phyloP scores from a whole-genome alignment of 2,113 vertebrate genomes.

The Cryptomyrus ogoouensis region DNA sequence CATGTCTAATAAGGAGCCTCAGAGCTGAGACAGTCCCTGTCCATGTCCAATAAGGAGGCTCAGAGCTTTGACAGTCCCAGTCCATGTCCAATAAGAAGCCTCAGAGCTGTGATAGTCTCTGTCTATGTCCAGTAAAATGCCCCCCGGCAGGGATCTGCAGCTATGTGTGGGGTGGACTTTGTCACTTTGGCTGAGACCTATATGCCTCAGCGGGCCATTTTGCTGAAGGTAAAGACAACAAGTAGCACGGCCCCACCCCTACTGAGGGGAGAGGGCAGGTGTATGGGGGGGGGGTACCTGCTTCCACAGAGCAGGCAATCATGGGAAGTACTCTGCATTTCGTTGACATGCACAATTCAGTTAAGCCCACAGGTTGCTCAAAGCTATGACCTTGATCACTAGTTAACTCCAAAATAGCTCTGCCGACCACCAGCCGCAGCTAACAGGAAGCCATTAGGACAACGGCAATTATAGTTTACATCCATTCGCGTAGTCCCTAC shows the following conservation, averaged over 20 bases:
- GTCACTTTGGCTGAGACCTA: not conserved
- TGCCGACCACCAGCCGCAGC: constrained; percentile 71
- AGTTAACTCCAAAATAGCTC: constrained; percentile 72
- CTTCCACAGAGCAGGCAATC: constrained; percentile 47
- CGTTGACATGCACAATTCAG: constrained; percentile 69
- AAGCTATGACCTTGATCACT: constrained; percentile 72
- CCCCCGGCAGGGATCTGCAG: not conserved
- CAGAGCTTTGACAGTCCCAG: not conserved
- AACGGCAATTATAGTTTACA: constrained; percentile 81
- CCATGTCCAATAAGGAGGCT: not conserved
- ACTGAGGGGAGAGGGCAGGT: not conserved
- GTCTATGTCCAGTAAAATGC: not conserved
- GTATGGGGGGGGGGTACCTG: constrained; percentile 32
- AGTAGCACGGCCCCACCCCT: not conserved
- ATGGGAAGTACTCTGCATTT: constrained; percentile 72
- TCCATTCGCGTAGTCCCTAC: constrained; percentile 82
- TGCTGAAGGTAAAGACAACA: not conserved
- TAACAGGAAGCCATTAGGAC: constrained; percentile 92
- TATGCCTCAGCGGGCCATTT: not conserved
- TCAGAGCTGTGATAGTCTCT: not conserved
- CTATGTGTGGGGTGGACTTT: not conserved
- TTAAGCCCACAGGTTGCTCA: constrained; percentile 71
- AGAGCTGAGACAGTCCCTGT: not conserved
- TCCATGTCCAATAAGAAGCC: not conserved
- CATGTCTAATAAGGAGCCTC: not conserved